Conservation (phyloP, 2,113 vertebrate genomes). For the Caloenas nicobarica region DNA sequence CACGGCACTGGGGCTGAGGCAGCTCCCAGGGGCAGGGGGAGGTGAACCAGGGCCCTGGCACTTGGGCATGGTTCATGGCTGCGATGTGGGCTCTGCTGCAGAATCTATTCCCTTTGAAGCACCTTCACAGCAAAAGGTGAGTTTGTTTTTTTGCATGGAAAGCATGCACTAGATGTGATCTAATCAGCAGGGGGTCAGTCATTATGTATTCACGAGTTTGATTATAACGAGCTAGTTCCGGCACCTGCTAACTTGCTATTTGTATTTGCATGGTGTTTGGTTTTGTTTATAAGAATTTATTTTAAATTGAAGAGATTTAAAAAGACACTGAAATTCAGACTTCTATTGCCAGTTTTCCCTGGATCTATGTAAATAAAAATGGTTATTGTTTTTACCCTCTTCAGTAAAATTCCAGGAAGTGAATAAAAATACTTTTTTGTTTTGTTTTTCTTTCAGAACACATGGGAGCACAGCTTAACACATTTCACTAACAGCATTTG, state of each 20-base stretch:
- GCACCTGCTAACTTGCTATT: neutral
- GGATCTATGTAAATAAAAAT: neutral
- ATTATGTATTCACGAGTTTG: neutral
- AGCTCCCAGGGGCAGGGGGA: accelerated
- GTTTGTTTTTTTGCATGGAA: neutral
- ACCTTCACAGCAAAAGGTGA: neutral
- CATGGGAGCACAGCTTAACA: neutral
- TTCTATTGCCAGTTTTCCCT: neutral
- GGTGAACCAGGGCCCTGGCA: neutral
- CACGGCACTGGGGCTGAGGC: accelerated
- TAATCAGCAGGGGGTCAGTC: neutral
- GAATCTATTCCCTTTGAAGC: neutral
- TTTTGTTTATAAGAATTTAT: neutral
- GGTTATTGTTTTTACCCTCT: neutral
- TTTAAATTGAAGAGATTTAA: neutral
- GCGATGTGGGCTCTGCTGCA: neutral
- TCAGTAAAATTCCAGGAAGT: neutral
- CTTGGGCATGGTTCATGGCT: accelerated
- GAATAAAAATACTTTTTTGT: neutral
- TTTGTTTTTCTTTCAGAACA: neutral
- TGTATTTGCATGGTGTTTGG: neutral
- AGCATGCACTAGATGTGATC: neutral
- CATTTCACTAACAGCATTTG: neutral
- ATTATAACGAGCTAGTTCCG: neutral
- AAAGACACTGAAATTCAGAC: neutral